These are phyloP conservation scores for Aphaenogaster rudis DNA, from an alignment of 1,140 invertebrate genomes.

Conservation along the genomic window DNA sequence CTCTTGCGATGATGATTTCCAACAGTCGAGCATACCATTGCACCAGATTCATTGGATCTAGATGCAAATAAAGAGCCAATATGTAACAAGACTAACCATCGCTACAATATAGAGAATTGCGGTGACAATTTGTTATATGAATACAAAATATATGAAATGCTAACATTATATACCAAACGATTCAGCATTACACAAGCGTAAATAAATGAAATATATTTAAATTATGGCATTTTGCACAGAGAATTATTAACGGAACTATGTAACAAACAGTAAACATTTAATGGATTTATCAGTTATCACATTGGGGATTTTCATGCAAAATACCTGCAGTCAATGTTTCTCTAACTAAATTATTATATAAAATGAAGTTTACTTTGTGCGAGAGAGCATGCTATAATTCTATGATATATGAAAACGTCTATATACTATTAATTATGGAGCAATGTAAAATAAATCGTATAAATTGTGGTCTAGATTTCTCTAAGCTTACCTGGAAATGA, in stretches of 20 bases:
- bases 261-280: constrained; percentile 42
- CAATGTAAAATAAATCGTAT: constrained; percentile 2
- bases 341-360: constrained; percentile 27
- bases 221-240: background rate
- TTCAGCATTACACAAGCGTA: constrained; percentile 32
- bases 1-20: constrained; percentile 91
- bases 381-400: constrained; percentile 5
- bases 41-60: constrained; percentile 82
- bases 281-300: constrained; percentile 24
- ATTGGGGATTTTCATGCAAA: constrained; percentile 29
- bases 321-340: constrained; percentile 36
- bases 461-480: background rate
- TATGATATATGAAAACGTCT: constrained; percentile 1
- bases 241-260: constrained; percentile 6
- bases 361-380: constrained; percentile 12
- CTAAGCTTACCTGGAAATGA: constrained; percentile 59
- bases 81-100: background rate
- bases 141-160: constrained; percentile 7
- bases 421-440: constrained; percentile 10
- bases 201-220: constrained; percentile 35
- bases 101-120: constrained; percentile 10
- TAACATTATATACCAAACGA: background rate
- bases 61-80: constrained; percentile 3
- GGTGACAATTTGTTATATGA: constrained; percentile 27
- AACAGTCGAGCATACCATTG: constrained; percentile 76